Conservation (phyloP, 2,113 vertebrate genomes). For the Heteronetta atricapilla region DNA sequence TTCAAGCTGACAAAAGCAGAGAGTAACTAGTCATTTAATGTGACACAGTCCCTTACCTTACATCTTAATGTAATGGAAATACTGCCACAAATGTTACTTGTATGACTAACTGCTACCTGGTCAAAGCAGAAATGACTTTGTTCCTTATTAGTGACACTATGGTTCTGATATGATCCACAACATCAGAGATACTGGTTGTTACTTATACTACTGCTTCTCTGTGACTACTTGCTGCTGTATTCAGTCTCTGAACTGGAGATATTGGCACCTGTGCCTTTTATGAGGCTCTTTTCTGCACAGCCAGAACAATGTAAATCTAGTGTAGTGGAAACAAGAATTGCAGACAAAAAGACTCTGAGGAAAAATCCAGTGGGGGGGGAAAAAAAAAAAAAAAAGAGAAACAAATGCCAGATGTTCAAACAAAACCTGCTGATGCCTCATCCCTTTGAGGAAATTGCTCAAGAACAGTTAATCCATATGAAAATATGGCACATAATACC, state of each 20-base stretch:
- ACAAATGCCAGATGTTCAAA: slow-evolving; percentile 28
- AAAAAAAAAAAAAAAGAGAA: not conserved
- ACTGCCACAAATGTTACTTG: not conserved
- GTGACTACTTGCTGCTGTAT: not conserved
- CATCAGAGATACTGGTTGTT: not conserved
- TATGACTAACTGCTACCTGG: not conserved
- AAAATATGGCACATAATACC: slow-evolving; percentile 23
- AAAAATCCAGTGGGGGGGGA: not conserved
- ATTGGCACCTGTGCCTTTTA: not conserved
- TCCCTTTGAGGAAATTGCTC: slow-evolving; percentile 29
- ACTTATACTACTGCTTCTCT: not conserved
- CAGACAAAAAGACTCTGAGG: not conserved
- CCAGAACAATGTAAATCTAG: not conserved
- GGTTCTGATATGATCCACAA: not conserved
- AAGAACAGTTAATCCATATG: slow-evolving; percentile 37
- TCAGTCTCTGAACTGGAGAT: not conserved
- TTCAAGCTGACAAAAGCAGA: not conserved
- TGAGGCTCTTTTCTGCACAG: not conserved
- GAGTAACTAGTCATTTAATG: not conserved
- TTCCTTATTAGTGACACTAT: not conserved
- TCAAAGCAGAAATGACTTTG: not conserved
- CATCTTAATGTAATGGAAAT: not conserved
- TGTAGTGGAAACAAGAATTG: not conserved
- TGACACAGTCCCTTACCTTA: not conserved
- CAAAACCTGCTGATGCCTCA: slow-evolving; percentile 1